Percentiles rank a stretch among this genome's conserved stretches.
These are phyloP conservation scores for Lymantria dispar DNA, from an alignment of 2,888 invertebrate species.

Conservation along the genomic window DNA sequence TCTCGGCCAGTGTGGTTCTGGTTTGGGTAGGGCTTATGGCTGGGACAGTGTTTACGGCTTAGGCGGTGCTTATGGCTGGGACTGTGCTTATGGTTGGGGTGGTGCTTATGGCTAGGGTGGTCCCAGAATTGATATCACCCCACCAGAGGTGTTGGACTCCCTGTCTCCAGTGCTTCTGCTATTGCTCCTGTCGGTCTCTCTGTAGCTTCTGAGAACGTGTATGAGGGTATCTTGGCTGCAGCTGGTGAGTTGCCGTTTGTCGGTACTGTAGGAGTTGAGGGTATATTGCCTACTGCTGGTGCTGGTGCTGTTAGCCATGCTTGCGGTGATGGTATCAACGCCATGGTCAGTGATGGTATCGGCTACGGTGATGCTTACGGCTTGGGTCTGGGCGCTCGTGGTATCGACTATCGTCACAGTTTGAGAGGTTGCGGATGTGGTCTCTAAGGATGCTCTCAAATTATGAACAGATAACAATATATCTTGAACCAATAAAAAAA, in stretches of 20 bases:
- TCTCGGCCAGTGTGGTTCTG: slow-evolving; percentile 20
- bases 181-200: slow-evolving; percentile 35
- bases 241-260: slow-evolving; percentile 43
- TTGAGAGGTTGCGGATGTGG: no score
- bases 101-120: slow-evolving; percentile 7
- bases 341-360: not conserved
- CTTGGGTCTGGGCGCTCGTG: not conserved
- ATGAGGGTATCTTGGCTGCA: slow-evolving; percentile 31
- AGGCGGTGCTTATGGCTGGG: not conserved
- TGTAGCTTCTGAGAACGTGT: slow-evolving; percentile 41
- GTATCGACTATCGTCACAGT: not conserved
- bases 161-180: slow-evolving; percentile 32
- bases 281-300: no score
- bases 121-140: slow-evolving; percentile 13
- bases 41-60: not conserved
- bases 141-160: slow-evolving; percentile 35
- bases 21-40: not conserved
- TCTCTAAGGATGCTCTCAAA: no score
- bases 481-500: no score
- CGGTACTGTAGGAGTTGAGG: slow-evolving; percentile 41
- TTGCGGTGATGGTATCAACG: no score
- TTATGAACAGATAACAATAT: no score
- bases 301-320: no score
- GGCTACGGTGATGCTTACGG: not conserved
- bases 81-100: not conserved